Base-by-base conservation (phyloP, 2,888 invertebrate genomes). In the Trichogramma evanescens region DNA sequence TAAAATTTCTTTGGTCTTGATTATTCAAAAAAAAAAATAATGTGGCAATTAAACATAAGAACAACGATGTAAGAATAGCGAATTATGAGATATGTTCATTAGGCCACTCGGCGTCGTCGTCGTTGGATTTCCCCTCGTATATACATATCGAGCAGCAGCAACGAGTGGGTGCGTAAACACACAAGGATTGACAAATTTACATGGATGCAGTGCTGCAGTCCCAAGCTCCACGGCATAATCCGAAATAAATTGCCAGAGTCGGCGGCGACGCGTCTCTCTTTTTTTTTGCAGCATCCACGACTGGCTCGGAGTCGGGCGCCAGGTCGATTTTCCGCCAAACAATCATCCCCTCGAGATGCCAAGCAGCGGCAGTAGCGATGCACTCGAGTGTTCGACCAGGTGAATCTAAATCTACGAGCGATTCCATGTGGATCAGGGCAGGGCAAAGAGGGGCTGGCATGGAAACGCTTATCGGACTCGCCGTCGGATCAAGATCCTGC, bases 181-280 rank as follows among this genome's bases (percentile, higher is more conserved):
- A 2, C 26, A 26, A 26, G 26, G 3, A 26, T 26, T 26, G 26
- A 26, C 3, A 26, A 26, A 26, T 26, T 26, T 26, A 26, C 26
- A 26, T 26, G 26, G 26, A 26, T 26, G 26, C 26, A 26, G 26
- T 26, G 50, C 59, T 57, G 52, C 56, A 55, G 48, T 45, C 26
- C 26, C 26, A n/a, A 45, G 10, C 9, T 56, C 26, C 26, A 26
- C 26, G 26, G 26, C 26, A 26, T 68, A 67, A 68, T 68, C 64
- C 62, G 62, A 66, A 67, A 69, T 68, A 66, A 68, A 67, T 67
- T 68, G 65, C 67, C 63, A 56, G 51, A 44, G 50, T 50, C 53
- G 50, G 7, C 38, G 26, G 4, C 10, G 42, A 10, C 26, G 38
- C 13, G 7, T 46, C 49, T 55, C 42, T 53, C 51, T 13, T 4